phyloP scores from a whole-genome alignment of 2,113 vertebrate genomes.

The Echinops telfairi region DNA sequence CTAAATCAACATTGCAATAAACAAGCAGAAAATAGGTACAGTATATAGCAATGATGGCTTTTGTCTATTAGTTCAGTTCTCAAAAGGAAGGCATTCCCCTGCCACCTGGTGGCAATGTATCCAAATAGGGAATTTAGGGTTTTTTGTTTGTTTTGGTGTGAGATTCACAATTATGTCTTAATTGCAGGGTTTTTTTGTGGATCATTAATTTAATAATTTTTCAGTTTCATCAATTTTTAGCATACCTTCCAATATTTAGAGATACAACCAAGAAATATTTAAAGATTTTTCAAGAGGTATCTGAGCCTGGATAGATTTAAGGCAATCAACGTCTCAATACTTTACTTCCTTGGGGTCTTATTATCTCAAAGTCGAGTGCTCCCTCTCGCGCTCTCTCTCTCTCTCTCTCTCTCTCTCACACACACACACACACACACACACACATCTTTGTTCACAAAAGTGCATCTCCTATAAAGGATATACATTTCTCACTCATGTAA shows the following conservation, averaged over 20 bases:
- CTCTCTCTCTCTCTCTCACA: too few species aligned
- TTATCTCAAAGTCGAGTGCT: background rate
- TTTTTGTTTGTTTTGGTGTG: background rate
- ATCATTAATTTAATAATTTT: background rate
- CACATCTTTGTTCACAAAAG: background rate
- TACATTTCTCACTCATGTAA: background rate
- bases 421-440: background rate
- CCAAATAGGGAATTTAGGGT: background rate
- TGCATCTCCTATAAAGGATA: background rate
- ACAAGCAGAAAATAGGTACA: background rate
- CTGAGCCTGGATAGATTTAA: background rate
- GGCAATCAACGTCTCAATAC: background rate
- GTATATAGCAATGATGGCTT: background rate
- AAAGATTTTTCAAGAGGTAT: background rate
- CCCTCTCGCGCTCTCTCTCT: too few species aligned
- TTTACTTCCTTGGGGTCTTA: background rate
- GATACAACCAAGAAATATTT: background rate
- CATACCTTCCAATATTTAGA: background rate
- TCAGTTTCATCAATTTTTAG: background rate
- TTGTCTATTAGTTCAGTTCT: background rate
- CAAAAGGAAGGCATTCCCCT: conserved; percentile 43
- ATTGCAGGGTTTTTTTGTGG: background rate
- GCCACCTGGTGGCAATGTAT: conserved; percentile 55
- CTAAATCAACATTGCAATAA: background rate
- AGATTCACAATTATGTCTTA: background rate